Evolutionary conservation across 2,888 invertebrate genomes (phyloP).

Genomic region (Microdon myrmicae): DNA sequence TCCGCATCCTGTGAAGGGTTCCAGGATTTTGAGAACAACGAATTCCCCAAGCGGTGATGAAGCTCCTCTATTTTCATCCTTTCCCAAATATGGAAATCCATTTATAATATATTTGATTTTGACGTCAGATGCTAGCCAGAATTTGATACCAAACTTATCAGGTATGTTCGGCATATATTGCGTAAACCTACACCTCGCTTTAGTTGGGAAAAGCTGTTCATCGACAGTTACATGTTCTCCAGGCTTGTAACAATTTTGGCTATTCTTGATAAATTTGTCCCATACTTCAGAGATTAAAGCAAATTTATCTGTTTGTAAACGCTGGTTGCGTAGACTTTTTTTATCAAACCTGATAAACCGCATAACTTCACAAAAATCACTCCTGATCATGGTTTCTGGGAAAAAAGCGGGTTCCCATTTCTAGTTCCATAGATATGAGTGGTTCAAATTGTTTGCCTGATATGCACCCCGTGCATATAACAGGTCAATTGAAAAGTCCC

Average conservation of each 20-base stretch:
- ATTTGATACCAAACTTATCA: constrained; percentile 49
- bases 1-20: constrained; percentile 12
- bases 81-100: constrained; percentile 54
- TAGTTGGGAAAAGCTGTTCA: constrained; percentile 15
- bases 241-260: constrained; percentile 2
- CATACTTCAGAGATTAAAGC: constrained; percentile 6
- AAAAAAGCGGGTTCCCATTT: too few species aligned
- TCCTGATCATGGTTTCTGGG: constrained; percentile 3
- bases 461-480: too few species aligned
- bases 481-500: too few species aligned
- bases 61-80: too few species aligned
- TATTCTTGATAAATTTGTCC: constrained; percentile 6
- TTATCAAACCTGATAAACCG: constrained; percentile 7
- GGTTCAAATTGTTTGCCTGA: too few species aligned
- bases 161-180: constrained; percentile 55
- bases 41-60: not conserved
- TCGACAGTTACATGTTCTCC: constrained; percentile 1
- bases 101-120: constrained; percentile 52
- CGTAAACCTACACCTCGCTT: too few species aligned
- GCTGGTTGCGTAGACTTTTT: constrained; percentile 11
- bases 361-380: too few species aligned
- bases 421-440: too few species aligned
- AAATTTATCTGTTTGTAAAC: constrained; percentile 15
- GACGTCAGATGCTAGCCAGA: constrained; percentile 54
- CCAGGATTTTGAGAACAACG: constrained; percentile 8